Evolutionary conservation across 2,113 vertebrate species (phyloP), one percentile per base, ranked within the genome.

Genomic region (Bubo scandiacus): DNA sequence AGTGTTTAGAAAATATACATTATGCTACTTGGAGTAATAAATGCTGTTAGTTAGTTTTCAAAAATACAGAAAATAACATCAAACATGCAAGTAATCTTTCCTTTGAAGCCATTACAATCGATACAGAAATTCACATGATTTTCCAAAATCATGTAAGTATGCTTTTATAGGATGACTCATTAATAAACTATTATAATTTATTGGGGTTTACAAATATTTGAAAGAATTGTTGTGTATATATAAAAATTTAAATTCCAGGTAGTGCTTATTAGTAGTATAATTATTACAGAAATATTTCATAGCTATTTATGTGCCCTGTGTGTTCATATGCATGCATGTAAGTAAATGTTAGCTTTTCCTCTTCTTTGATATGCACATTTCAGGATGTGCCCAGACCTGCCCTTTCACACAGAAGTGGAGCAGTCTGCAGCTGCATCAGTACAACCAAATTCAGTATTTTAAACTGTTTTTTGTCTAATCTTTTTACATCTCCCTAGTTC

Each of bases 381-480:
- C 82, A 67, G 45, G 32, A 62, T 77, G 18, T 71, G 34, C 16
- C 22, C 59, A 70, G 63, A 58, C 57, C 34, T 36, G 32, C 15
- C 38, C 36, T 25, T 71, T 59, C 52, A 81, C 19, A 49, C 15
- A 62, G 34, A 14, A 81, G 22, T 26, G 38, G 25, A 80, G 34
- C 30, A 30, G 32, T 71, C 62, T 82, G 54, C 71, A 88, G 81
- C 70, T 95, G 52, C 78, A 38, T 38, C 0, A 1, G 7, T 61
- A 54, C 34, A 54, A 71, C 18, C 9, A 8, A 81, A 87, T 47
- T 80, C 63, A 93, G 57, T 79, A 84, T 93, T 97, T 97, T 95
- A 75, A 81, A 51, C 49, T 95, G 93, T 2, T 96, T 97, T 98
- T 88, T 75, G 84, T 89, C 94, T 97, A 94, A 98, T 94, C 90